Base-by-base conservation (phyloP, 2,113 vertebrate species). In the Penelope pileata region DNA sequence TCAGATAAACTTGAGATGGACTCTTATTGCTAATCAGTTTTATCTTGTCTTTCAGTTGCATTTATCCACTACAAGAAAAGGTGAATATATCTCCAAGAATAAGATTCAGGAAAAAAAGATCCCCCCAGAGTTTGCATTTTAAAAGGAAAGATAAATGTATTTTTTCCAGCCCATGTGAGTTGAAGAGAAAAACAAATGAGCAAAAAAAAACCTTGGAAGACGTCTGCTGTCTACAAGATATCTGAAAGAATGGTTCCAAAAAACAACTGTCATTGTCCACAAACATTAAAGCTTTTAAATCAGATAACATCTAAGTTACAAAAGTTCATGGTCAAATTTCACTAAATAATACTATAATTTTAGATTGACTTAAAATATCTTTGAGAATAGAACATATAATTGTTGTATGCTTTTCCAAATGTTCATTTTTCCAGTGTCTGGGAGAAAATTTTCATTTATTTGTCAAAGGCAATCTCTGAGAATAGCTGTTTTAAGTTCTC, bases 381-480 rank as follows among this genome's bases (percentile, higher is more conserved):
- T 85, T 73, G 21, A 50, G 21, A n/a, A 32, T 43, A 42, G 7
- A 42, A 16, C 22, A 34, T 0, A 24, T 26, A 73, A 36, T 6
- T 30, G 1, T 2, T 38, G 30, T 10, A 18, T 0, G 0, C 3
- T 72, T 76, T 26, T 83, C 36, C 42, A 86, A 18, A 23, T 1
- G 6, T 47, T 79, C 23, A 51, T 79, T 75, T 10, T 62, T 63
- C 2, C 1, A 72, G 21, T 67, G 4, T n/a, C 62, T 23, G 18
- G 24, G 13, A 36, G 62, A 22, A 67, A 2, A 29, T 13, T n/a
- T 24, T 27, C 1, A 1, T 36, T 80, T 75, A 3, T n/a, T 23
- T 16, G 6, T 66, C 3, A 29, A 75, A 23, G 0, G 0, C 21
- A 43, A 51, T 45, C 9, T 50, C 16, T 36, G 6, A 68, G 6